Evolutionary conservation across 2,888 invertebrate genomes (phyloP), one percentile per base, ranked within the genome.

Genomic region (Helleia helle): DNA sequence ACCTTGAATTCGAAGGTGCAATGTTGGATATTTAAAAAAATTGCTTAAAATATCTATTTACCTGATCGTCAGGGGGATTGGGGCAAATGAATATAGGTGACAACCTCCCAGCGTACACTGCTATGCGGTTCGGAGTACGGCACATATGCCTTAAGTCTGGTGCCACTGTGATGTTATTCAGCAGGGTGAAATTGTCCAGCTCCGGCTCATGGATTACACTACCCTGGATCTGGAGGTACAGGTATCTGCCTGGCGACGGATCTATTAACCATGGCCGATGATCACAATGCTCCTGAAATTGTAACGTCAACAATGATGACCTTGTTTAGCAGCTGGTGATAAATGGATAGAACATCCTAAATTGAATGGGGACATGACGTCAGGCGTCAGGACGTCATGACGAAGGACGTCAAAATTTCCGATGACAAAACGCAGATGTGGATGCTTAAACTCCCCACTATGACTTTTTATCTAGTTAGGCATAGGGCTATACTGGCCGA

Each of bases 191-290:
- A 56, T 85, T 85, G 44, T 86, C 85, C 18, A 86, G 50, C 14
- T 74, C 72, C 0, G 85, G 85, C 45, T 86, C 86, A 13, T 71
- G 73, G 51, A 86, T 79, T 38, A 87, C 81, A 51, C 86, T 87
- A 1, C 94, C 94, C 47, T 88, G 88, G 46, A 93, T 87, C 64
- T 93, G 92, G 13, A 94, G 89, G 74, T 94, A 94, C 3, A 95
- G 84, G 60, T 91, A 95, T 49, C 91, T 91, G 34, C 90, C 90
- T 6, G 89, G 88, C 0, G 89, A 89, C 1, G 91, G 94, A 56
- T 93, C 92, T 48, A 95, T 92, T 28, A 93, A 84, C 89, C 93
- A 92, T 0, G 94, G 94, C 45, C 91, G 89, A 38, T 88, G 89
- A 54, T 93, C 92, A 56, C 95, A 95, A 49, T 91, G 91, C 58